These are phyloP conservation scores for Spodoptera litura DNA, from an alignment of 1,140 invertebrate species.

Conservation along the genomic window DNA sequence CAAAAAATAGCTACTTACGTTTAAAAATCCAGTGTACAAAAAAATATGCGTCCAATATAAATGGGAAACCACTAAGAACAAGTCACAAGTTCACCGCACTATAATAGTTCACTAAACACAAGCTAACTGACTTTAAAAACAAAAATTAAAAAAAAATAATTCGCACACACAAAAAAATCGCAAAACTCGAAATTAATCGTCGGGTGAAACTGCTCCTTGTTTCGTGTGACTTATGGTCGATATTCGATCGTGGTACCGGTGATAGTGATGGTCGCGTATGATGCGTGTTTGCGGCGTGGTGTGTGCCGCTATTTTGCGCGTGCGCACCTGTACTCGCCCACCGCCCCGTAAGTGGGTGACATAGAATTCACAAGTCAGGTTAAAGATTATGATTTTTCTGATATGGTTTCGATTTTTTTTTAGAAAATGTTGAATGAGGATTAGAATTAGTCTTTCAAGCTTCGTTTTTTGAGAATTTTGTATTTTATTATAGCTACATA, in stretches of 20 bases:
- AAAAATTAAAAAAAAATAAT: slow-evolving; percentile 45
- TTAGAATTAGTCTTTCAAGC: background rate
- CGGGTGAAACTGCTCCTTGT: slow-evolving; percentile 19
- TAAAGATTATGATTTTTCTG: slow-evolving; percentile 9
- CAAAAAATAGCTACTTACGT: background rate
- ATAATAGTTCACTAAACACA: slow-evolving; percentile 33
- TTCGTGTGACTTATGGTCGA: slow-evolving; percentile 48
- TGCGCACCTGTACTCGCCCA: slow-evolving; percentile 64
- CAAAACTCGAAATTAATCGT: background rate
- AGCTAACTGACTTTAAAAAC: background rate
- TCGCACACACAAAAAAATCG: slow-evolving; percentile 29
- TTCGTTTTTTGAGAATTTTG: too few relatives aligned
- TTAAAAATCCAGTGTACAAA: slow-evolving; percentile 1
- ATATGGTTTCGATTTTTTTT: slow-evolving; percentile 30
- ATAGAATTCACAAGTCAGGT: slow-evolving; percentile 56
- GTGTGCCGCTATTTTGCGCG: slow-evolving; percentile 68
- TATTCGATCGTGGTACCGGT: slow-evolving; percentile 46
- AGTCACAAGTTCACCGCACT: slow-evolving; percentile 30
- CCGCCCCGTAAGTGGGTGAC: slow-evolving; percentile 66
- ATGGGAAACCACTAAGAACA: background rate
- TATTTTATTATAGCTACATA: too few relatives aligned
- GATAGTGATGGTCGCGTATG: slow-evolving; percentile 56
- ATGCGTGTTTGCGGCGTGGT: slow-evolving; percentile 67
- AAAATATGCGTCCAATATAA: background rate
- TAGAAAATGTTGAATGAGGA: background rate